A percentile compares a stretch with the other conserved stretches of the same genome.
phyloP scores from a whole-genome alignment of 1,140 invertebrate genomes.

The Prorops nasuta region DNA sequence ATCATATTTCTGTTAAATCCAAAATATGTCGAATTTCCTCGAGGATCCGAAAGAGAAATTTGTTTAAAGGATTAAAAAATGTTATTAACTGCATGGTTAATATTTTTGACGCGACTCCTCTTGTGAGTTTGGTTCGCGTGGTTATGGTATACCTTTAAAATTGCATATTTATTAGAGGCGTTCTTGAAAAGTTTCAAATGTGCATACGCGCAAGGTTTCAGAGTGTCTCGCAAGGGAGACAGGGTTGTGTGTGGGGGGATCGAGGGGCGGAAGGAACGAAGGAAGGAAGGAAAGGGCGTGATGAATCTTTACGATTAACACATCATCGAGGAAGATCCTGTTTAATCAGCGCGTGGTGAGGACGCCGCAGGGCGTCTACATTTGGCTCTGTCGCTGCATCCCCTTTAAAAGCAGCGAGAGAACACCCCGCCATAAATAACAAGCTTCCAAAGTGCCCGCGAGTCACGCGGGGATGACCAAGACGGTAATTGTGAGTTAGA shows the following conservation, averaged over 20 bases:
- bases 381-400: slow-evolving; percentile 37
- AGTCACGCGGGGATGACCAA: slow-evolving; percentile 38
- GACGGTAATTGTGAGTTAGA: slow-evolving; percentile 47
- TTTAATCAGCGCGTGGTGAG: slow-evolving; percentile 48
- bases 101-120: too few species aligned
- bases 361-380: slow-evolving; percentile 47
- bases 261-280: slow-evolving; percentile 11
- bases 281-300: slow-evolving; percentile 32
- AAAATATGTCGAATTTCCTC: too few species aligned
- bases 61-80: too few species aligned
- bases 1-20: too few species aligned
- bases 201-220: slow-evolving; percentile 19
- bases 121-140: too few species aligned
- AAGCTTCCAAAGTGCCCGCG: slow-evolving; percentile 25
- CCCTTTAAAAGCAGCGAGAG: slow-evolving; percentile 28
- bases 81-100: too few species aligned
- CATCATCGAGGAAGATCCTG: slow-evolving; percentile 48
- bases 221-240: slow-evolving; percentile 15
- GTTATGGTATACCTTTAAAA: too few species aligned
- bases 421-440: slow-evolving; percentile 45
- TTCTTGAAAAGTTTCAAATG: too few species aligned
- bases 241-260: slow-evolving; percentile 11
- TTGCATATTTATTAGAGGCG: too few species aligned
- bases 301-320: slow-evolving; percentile 50
- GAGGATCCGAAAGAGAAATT: too few species aligned